Evolutionary conservation across 2,888 invertebrate species (phyloP), one percentile per base, ranked within the genome.

Genomic region (Hipparchia semele): DNA sequence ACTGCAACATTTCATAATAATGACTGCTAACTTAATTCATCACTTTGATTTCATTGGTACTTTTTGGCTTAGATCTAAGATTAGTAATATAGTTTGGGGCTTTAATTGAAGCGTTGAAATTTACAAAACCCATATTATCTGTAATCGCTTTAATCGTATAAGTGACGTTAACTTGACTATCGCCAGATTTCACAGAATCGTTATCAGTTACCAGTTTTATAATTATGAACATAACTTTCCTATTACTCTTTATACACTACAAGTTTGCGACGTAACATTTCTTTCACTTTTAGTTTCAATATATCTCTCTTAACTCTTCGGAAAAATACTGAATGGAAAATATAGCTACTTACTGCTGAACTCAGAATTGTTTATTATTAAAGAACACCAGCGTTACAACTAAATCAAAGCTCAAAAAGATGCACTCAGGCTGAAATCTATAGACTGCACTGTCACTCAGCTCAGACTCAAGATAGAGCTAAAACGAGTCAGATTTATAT

Each of bases 161-260:
- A 65, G 10, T 12, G 33, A 33, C 6, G 33, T 33, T 23, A 65
- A 23, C 65, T 53, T 53, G 65, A 53, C 12, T 33, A 53, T 33
- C 53, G 51, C 6, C 51, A 33, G 51, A 33, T 65, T 65, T 65
- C 65, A 49, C 33, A 39, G 51, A 49, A 62, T 46, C n/a, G 13
- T 62, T 65, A 65, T 65, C 65, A 53, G 53, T 53, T 23, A 39
- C 65, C 53, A 65, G 65, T 65, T 65, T 65, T 51, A 51, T 65
- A 65, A 65, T 53, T 65, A 65, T 65, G 65, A 65, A 65, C 51
- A 65, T 51, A 65, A 65, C 65, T 65, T 65, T 65, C 65, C 65
- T 65, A 65, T 65, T 65, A 65, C 65, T 65, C 65, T 65, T 65
- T 53, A 53, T 53, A 53, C 33, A 51, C 33, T 39, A 51, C 13